Conservation (phyloP, 1,140 invertebrate genomes). For the Hylaeus volcanicus region DNA sequence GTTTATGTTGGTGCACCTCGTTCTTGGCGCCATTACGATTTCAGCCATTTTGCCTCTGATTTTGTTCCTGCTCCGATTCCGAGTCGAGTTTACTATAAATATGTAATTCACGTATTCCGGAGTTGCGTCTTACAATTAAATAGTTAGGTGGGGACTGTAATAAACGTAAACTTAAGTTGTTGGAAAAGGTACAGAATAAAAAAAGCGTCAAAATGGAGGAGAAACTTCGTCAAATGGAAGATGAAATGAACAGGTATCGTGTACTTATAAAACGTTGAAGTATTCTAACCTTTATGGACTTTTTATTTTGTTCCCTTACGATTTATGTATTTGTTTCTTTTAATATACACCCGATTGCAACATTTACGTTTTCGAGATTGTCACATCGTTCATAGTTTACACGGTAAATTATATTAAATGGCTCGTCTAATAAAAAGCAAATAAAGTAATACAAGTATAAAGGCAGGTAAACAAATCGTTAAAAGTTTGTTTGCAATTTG, state of each 20-base stretch:
- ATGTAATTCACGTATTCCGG: too few species aligned
- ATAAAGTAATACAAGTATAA: conserved; percentile 14
- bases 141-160: too few species aligned
- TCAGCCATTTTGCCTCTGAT: too few species aligned
- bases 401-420: not conserved
- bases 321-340: not conserved
- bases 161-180: conserved; percentile 29
- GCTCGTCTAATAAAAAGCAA: conserved; percentile 15
- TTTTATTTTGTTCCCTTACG: not conserved
- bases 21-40: too few species aligned
- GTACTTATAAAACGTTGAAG: not conserved
- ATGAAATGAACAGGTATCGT: conserved; percentile 89
- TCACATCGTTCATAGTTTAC: not conserved
- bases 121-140: too few species aligned
- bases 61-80: too few species aligned
- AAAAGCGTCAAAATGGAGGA: conserved; percentile 75
- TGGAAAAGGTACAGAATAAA: conserved; percentile 41
- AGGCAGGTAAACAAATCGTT: conserved; percentile 3
- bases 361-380: not conserved
- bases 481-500: not conserved
- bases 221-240: conserved; percentile 87
- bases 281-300: conserved; percentile 15
- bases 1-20: too few species aligned
- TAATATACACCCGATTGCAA: not conserved
- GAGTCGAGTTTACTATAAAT: too few species aligned